These are phyloP conservation scores for Drosophila punjabiensis DNA, from an alignment of 1,140 invertebrate genomes.

Conservation along the genomic window DNA sequence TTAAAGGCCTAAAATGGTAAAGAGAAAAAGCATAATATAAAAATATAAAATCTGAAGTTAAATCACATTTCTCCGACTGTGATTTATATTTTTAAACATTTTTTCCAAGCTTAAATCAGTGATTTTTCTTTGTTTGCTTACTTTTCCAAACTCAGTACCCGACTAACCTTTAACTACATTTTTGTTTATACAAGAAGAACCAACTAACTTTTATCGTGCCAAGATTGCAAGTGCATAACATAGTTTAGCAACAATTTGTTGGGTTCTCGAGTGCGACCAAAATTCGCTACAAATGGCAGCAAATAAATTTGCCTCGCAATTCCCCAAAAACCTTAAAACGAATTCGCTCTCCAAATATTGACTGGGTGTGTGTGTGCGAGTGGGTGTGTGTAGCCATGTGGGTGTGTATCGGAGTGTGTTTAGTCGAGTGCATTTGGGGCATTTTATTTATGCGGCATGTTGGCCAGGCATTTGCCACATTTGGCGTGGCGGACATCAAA, in stretches of 20 bases:
- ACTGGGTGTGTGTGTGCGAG: conserved; percentile 12
- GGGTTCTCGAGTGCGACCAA: conserved; percentile 34
- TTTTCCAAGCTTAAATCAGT: not conserved
- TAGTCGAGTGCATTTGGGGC: conserved; percentile 78
- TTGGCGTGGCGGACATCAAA: conserved; percentile 56
- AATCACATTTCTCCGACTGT: not conserved
- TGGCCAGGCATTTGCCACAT: conserved; percentile 67
- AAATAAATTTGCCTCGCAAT: conserved; percentile 49
- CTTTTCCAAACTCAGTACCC: not conserved
- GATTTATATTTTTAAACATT: not conserved
- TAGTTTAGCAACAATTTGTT: conserved; percentile 30
- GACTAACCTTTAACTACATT: not conserved
- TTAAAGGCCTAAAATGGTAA: not conserved
- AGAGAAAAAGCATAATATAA: not conserved
- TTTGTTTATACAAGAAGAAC: conserved; percentile 25
- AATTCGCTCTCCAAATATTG: conserved; percentile 49
- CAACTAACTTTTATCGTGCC: conserved; percentile 16
- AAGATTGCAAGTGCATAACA: conserved; percentile 37
- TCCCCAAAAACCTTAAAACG: conserved; percentile 34
- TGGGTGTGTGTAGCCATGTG: conserved; percentile 11
- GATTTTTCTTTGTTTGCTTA: not conserved
- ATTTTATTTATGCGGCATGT: conserved; percentile 74
- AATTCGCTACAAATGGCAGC: conserved; percentile 45
- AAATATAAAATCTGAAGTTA: not conserved
- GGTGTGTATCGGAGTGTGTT: conserved; percentile 49